Evolutionary conservation across 1,140 invertebrate genomes (phyloP).

Genomic region (Camponotus pennsylvanicus): DNA sequence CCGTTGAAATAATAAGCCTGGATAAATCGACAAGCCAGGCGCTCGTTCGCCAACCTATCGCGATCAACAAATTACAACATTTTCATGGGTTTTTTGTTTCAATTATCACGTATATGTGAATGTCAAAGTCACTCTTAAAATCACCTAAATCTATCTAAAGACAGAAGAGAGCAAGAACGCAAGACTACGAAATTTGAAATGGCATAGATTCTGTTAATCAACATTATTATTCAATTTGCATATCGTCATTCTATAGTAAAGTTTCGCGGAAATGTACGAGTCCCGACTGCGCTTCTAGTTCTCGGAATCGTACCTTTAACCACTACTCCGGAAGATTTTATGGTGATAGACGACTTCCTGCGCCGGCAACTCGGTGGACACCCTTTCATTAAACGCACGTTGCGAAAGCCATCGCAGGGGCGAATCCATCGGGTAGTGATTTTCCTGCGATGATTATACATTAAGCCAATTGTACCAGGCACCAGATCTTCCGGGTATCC

Average conservation of each 20-base stretch:
- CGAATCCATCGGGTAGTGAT: conserved; percentile 44
- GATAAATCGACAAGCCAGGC: background rate
- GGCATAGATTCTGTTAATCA: background rate
- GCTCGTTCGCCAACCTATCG: background rate
- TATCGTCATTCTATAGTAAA: conserved; percentile 8
- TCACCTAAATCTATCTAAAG: background rate
- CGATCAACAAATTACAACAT: background rate
- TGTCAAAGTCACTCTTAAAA: background rate
- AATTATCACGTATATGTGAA: background rate
- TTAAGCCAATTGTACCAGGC: conserved; percentile 53
- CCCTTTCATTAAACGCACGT: conserved; percentile 60
- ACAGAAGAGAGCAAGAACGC: background rate
- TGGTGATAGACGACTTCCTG: conserved; percentile 50
- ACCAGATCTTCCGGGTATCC: conserved; percentile 23
- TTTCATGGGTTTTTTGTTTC: background rate
- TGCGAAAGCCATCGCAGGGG: conserved; percentile 22
- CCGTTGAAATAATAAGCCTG: conserved; percentile 30
- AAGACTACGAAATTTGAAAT: background rate
- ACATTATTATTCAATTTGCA: conserved; percentile 9
- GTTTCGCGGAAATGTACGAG: background rate
- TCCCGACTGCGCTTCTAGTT: conserved; percentile 11
- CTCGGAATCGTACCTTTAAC: conserved; percentile 29
- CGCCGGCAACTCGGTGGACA: conserved; percentile 10
- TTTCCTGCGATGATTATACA: conserved; percentile 43
- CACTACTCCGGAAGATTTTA: conserved; percentile 45